Percentiles rank a stretch among this genome's conserved stretches.
These are phyloP conservation scores for Nephila pilipes DNA, from an alignment of 1,140 invertebrate species.

Conservation along the genomic window DNA sequence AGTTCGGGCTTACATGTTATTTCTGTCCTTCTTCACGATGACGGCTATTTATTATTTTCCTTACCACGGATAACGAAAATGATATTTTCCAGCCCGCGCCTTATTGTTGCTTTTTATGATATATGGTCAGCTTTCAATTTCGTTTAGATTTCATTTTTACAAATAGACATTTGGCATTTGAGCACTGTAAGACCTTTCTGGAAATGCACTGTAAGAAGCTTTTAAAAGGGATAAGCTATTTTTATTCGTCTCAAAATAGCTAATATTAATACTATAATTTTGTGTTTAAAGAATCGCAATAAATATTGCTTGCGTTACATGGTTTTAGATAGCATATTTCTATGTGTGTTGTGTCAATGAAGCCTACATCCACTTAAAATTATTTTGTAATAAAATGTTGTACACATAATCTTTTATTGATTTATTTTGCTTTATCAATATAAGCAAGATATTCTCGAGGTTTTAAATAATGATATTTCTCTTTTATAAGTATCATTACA, in stretches of 20 bases:
- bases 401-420: too few species aligned
- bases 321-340: too few species aligned
- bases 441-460: too few species aligned
- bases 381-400: too few species aligned
- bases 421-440: too few species aligned
- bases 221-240: background rate
- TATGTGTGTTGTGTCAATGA: too few species aligned
- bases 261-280: too few species aligned
- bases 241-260: background rate
- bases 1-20: slow-evolving; percentile 64
- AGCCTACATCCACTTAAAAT: too few species aligned
- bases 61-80: slow-evolving; percentile 39
- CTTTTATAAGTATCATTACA: too few species aligned
- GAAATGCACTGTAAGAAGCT: background rate
- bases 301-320: too few species aligned
- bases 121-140: slow-evolving; percentile 42
- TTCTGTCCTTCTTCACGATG: slow-evolving; percentile 53
- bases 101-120: slow-evolving; percentile 59
- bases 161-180: slow-evolving; percentile 24
- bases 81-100: slow-evolving; percentile 52
- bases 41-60: slow-evolving; percentile 71
- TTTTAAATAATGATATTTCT: too few species aligned
- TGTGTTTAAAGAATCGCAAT: too few species aligned
- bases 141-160: slow-evolving; percentile 59
- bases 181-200: background rate